Percentiles rank a stretch among this genome's conserved stretches.
Evolutionary conservation across 2,797 vertebrate genomes (phyloP).

Genomic region (Mycteria americana): DNA sequence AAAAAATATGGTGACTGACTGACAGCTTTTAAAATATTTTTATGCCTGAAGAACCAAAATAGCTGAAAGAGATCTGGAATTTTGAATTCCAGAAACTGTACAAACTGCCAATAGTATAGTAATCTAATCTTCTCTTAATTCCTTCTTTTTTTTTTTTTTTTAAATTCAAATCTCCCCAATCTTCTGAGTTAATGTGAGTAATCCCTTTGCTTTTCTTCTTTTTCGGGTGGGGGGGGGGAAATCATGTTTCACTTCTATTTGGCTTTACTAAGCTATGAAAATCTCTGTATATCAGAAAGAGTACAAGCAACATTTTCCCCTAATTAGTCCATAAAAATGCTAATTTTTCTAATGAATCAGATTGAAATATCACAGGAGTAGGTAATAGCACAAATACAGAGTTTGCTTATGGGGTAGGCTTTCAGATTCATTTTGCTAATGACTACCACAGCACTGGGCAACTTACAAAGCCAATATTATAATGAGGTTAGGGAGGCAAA

Average conservation of each 20-base stretch:
- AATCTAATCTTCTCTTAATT: background rate
- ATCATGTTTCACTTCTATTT: background rate
- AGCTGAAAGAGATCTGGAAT: background rate
- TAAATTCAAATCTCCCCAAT: background rate
- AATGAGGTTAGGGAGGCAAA: constrained; percentile 10
- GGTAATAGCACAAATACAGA: constrained; percentile 19
- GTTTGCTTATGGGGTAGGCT: constrained; percentile 14
- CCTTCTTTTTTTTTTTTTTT: background rate
- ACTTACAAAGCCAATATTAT: background rate
- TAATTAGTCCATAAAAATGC: constrained; percentile 67
- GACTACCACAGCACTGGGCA: background rate
- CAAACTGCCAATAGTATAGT: background rate
- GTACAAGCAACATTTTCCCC: background rate
- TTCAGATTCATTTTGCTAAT: constrained; percentile 28
- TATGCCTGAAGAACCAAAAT: constrained; percentile 40
- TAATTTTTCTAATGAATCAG: constrained; percentile 66
- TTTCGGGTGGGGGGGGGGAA: too few relatives aligned
- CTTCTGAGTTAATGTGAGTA: background rate
- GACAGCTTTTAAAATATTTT: constrained; percentile 55
- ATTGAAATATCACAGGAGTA: constrained; percentile 54
- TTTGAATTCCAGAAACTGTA: background rate
- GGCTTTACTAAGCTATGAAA: background rate
- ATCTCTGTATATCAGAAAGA: background rate
- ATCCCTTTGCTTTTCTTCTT: background rate
- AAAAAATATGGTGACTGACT: constrained; percentile 16